Evolutionary conservation across 2,113 vertebrate genomes (phyloP), one percentile per base, ranked within the genome.

Genomic region (Clarias macrocephalus): DNA sequence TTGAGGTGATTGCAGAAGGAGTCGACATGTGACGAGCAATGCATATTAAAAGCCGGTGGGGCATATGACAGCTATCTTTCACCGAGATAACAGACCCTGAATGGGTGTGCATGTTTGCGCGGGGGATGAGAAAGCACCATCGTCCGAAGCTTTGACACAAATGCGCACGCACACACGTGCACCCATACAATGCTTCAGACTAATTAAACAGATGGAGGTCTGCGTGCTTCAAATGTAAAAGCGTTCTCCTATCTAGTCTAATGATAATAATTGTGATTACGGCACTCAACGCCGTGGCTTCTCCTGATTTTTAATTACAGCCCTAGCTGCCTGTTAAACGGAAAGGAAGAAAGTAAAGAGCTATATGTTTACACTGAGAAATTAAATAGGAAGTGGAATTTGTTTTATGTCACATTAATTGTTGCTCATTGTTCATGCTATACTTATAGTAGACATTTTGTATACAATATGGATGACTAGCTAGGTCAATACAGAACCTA

Each of bases 201-300:
- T 85, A 90, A 91, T 88, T 89, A 88, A 88, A 73, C 87, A 70
- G 79, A 88, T 87, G 86, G 91, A 89, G 82, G 86, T 83, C 66
- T 89, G 80, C 79, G 73, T 90, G 91, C 93, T 93, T 72, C 77
- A 91, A 87, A 88, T 87, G 88, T 76, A 85, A 93, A 92, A 91
- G 92, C 84, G 73, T 77, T 90, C 63, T 93, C 85, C 62, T 85
- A 57, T 86, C 82, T 85, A 77, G 88, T 86, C 88, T 91, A 87
- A 87, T 91, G 91, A 93, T 93, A 91, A 94, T 93, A 89, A 92
- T 89, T 75, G 76, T 92, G 91, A 95, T 94, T 93, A 91, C 59
- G 63, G 84, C 8, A 82, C 62, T 82, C 62, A 66, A 11, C n/a
- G 15, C 90, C 37, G 54, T 89, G 83, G 89, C 90, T 91, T 93